Base-by-base conservation (phyloP, 2,888 invertebrate genomes). In the Timandra comae region DNA sequence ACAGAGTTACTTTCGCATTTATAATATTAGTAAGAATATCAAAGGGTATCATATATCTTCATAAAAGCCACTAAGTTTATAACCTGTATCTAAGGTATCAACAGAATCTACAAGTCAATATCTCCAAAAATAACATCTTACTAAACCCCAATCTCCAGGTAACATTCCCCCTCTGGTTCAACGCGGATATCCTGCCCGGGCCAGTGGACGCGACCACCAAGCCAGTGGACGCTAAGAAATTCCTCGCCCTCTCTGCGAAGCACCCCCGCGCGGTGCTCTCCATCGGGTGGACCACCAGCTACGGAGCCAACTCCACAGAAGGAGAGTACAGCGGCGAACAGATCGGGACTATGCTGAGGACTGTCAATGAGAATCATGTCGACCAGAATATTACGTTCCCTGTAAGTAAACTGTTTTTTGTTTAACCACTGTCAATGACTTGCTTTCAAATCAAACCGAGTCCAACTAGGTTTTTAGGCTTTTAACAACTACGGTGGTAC, bases 111-210 rank as follows among this genome's bases (percentile, higher is more conserved):
- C n/a, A n/a, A n/a, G n/a, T n/a, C n/a, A n/a, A n/a, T n/a, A 20
- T 20, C 5, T 7, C 5, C 20, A 20, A 20, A 7, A 7, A 20
- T 7, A 20, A 7, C 1, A 20, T 20, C 5, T 7, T 7, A 7
- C 20, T 20, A 20, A 20, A 20, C 5, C 5, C 20, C 7, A 7
- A 7, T 25, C 28, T 25, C 2, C 68, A 94, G 93, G 77, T 90
- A 49, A 81, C 73, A 0, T 91, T 90, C 56, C 95, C 95, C 0
- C 64, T 97, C 2, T 95, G 95, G 94, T 69, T 97, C 35, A 97
- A 97, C 68, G 96, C 96, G 0, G 97, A 97, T 68, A 93, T 97
- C 44, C 74, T 94, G 1, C 63, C 79, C 0, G 96, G 96, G 0
- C 96, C 96, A 0, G 88, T 91, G 0, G 87, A 91, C 5, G 82